Percentiles rank a stretch among this genome's conserved stretches.
Evolutionary conservation across 2,888 invertebrate genomes (phyloP).

Genomic region (Erebia palarica): DNA sequence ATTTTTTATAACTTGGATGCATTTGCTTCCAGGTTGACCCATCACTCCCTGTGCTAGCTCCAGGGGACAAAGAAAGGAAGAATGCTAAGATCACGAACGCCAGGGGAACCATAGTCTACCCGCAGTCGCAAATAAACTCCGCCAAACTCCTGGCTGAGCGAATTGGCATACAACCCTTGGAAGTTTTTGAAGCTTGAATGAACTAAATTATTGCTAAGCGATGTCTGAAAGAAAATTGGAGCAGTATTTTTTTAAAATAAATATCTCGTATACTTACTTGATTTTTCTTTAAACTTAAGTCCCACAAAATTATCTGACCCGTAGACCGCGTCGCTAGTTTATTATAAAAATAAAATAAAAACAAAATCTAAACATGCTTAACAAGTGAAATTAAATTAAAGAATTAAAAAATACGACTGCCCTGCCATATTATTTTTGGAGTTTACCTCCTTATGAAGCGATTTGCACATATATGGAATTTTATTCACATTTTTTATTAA

Average conservation of each 20-base stretch:
- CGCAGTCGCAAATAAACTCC: slow-evolving; percentile 87
- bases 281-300: background rate
- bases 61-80: slow-evolving; percentile 92
- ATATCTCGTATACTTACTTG: background rate
- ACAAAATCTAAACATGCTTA: too few relatives aligned
- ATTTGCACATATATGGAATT: too few relatives aligned
- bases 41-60: slow-evolving; percentile 87
- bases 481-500: too few relatives aligned
- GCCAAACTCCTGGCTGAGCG: slow-evolving; percentile 82
- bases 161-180: slow-evolving; percentile 77
- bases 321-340: too few relatives aligned
- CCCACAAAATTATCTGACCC: too few relatives aligned
- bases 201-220: background rate
- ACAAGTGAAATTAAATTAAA: too few relatives aligned
- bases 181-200: slow-evolving; percentile 37
- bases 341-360: too few relatives aligned
- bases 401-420: too few relatives aligned
- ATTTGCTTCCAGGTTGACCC: slow-evolving; percentile 79
- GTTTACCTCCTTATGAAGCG: too few relatives aligned
- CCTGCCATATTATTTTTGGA: too few relatives aligned
- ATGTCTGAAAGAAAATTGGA: background rate
- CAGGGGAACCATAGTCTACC: slow-evolving; percentile 91
- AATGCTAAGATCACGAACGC: slow-evolving; percentile 85
- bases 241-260: slow-evolving; percentile 11
- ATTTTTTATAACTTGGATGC: background rate